Base-by-base conservation (phyloP, 2,888 invertebrate genomes). In the Apamea sordens region DNA sequence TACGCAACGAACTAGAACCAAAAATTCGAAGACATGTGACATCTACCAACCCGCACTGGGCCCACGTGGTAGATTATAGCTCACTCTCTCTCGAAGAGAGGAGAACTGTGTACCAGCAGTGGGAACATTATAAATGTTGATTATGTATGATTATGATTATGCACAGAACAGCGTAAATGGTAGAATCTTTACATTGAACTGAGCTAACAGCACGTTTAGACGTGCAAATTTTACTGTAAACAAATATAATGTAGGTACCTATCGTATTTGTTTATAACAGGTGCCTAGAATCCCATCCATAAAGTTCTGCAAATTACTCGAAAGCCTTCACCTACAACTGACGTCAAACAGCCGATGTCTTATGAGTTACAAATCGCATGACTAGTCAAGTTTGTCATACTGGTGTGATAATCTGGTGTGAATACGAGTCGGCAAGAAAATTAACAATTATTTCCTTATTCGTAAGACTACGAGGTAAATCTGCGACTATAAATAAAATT, bases 401-500 rank as follows among this genome's bases (percentile, higher is more conserved):
- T n/a, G n/a, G n/a, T n/a, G n/a, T n/a, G n/a, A n/a, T n/a, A n/a
- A n/a, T n/a, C n/a, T n/a, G n/a, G n/a, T n/a, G n/a, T n/a, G n/a
- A n/a, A n/a, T n/a, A n/a, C n/a, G n/a, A n/a, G n/a, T n/a, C n/a
- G n/a, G n/a, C n/a, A n/a, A n/a, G n/a, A n/a, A n/a, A 70, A 73
- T 74, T 65, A 75, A 50, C 36, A 32, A 75, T 63, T 75, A 73
- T 78, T 73, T 75, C 69, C 73, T 82, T 44, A 68, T 44, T 44
- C 15, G n/a, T 36, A 41, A 41, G 41, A 73, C 15, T 18, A 68
- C 1, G 44, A 68, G 83, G 86, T 84, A 86, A 84, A 84, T 61
- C 53, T 64, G 61, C 50, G 36, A 4, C 53, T 70, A 47, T 67
- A 63, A 70, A 76, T 77, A 77, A 63, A 44, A 41, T 70, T 28